A percentile compares a stretch with the other conserved stretches of the same genome.
Conservation (phyloP, 2,888 invertebrate species). For the Pterostichus madidus region DNA sequence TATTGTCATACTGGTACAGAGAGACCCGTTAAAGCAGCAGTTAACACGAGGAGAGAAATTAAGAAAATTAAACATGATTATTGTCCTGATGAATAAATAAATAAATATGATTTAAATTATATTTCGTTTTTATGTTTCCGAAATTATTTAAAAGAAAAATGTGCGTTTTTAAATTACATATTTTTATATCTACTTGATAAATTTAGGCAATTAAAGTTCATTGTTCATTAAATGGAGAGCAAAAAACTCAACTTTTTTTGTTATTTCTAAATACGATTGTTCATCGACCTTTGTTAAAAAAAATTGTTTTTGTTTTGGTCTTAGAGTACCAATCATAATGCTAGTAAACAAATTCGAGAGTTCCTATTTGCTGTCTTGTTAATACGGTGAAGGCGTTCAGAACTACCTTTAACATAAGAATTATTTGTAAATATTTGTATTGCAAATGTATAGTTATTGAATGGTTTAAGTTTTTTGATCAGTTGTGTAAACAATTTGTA, state of each 20-base stretch:
- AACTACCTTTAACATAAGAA: not conserved
- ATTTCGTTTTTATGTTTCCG: too few species aligned
- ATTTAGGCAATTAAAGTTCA: conserved; percentile 44
- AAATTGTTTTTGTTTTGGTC: conserved; percentile 74
- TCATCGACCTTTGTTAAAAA: conserved; percentile 67
- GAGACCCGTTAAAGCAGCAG: conserved; percentile 74
- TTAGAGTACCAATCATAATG: conserved; percentile 69
- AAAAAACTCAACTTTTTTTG: conserved; percentile 50
- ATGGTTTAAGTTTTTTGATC: not conserved
- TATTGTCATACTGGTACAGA: conserved; percentile 76
- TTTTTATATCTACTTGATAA: not conserved
- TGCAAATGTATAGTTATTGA: not conserved
- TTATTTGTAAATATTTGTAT: not conserved
- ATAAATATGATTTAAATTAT: not conserved
- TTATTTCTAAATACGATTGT: conserved; percentile 50
- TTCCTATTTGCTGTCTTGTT: conserved; percentile 39
- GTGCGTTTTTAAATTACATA: conserved; percentile 30
- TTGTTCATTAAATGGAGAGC: conserved; percentile 33
- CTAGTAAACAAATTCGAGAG: conserved; percentile 58
- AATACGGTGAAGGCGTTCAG: not conserved
- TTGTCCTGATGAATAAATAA: conserved; percentile 15
- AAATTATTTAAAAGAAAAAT: conserved; percentile 36
- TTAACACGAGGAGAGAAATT: conserved; percentile 67
- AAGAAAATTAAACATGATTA: conserved; percentile 25
- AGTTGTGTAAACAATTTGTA: not conserved